Evolutionary conservation across 1,140 invertebrate genomes (phyloP), one percentile per base, ranked within the genome.

Genomic region (Drosophila yakuba): DNA sequence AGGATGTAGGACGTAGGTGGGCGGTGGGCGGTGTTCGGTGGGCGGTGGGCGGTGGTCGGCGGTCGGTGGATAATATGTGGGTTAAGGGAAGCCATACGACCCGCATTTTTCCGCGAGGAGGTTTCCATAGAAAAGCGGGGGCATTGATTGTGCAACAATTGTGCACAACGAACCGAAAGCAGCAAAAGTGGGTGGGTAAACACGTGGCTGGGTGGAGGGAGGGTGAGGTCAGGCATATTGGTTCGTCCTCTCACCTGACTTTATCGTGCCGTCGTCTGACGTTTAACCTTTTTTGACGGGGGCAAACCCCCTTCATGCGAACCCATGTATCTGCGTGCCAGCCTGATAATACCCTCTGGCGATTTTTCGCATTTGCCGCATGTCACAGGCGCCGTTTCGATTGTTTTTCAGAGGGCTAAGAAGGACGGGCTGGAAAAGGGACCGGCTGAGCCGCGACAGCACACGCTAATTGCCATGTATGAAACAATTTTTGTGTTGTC

Each of bases 401-500:
- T 76, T 88, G 83, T 79, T 45, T 63, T 69, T 32, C 61, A 52
- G 60, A 54, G 58, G 38, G 12, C 20, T n/a, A 5, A 14, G 12
- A 15, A 10, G 14, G 20, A 36, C 3, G 12, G 7, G 7, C 32
- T 32, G 32, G 32, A 20, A 25, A 11, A 28, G 25, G n/a, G 11
- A 25, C 59, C 10, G 48, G 45, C 60, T 68, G 61, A 68, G 51
- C 60, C 60, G 60, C 47, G 71, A 67, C 77, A 75, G 50, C 64
- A 41, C 72, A 73, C 59, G 66, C 75, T 88, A 88, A 88, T 88
- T 88, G 84, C 84, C 79, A 67, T 83, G 75, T 71, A 77, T 68
- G 83, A 68, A 45, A 52, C 35, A 62, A 73, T 89, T 79, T 79
- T 76, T 78, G 48, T 58, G 55, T 57, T 80, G 38, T 41, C 60